phyloP scores from a whole-genome alignment of 2,113 vertebrate genomes.

The Climacteris rufus region DNA sequence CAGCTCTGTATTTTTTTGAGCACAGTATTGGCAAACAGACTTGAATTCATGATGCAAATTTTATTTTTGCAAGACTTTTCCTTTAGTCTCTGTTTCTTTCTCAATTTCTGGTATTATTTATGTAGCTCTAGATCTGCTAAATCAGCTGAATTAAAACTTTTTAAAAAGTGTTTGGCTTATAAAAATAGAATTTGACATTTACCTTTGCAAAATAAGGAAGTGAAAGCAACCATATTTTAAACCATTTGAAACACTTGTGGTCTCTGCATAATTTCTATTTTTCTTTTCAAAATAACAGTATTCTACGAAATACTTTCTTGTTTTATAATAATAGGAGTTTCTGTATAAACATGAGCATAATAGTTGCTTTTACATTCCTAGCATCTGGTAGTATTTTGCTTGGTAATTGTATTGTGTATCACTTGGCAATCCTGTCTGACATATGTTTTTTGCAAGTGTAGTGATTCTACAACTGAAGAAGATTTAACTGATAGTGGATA shows the following conservation, averaged over 20 bases:
- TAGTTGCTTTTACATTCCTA: neutral
- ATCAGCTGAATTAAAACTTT: conserved; percentile 16
- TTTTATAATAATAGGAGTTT: neutral
- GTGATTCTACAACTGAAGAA: neutral
- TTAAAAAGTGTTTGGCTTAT: neutral
- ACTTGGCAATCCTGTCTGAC: neutral
- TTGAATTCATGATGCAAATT: neutral
- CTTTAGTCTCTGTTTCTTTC: neutral
- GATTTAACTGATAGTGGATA: neutral
- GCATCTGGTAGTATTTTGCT: conserved; percentile 7
- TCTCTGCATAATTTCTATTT: neutral
- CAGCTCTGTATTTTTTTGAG: neutral
- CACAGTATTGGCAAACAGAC: neutral
- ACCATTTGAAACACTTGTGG: neutral
- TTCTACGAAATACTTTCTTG: neutral
- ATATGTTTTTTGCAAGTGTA: neutral
- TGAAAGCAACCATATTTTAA: neutral
- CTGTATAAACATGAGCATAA: neutral
- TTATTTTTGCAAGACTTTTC: neutral
- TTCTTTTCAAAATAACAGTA: neutral
- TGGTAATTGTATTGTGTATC: neutral
- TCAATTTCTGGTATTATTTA: neutral
- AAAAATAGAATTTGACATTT: neutral
- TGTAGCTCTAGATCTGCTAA: neutral
- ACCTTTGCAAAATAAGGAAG: neutral